These are phyloP conservation scores for Malacosoma neustria DNA, from an alignment of 2,888 invertebrate genomes.

Conservation along the genomic window DNA sequence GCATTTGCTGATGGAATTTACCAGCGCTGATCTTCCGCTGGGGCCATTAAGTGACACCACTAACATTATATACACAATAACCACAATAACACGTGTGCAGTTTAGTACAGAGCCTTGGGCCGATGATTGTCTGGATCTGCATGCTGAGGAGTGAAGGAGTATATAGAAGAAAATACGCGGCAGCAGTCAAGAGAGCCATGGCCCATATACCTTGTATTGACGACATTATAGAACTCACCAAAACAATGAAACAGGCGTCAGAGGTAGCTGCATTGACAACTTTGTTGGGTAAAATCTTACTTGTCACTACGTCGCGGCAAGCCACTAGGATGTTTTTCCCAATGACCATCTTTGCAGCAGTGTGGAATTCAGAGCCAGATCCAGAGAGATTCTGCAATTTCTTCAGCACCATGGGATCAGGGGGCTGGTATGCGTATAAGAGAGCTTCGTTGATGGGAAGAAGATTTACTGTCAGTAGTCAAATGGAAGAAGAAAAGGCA, in stretches of 20 bases:
- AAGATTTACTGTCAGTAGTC: conserved; percentile 5
- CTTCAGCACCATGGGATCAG: conserved; percentile 17
- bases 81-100: too few relatives aligned
- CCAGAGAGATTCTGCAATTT: conserved; percentile 6
- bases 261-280: conserved; percentile 8
- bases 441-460: not conserved
- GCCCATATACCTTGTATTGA: conserved; percentile 14
- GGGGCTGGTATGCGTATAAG: conserved; percentile 16
- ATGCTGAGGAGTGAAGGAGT: conserved; percentile 12
- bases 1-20: too few relatives aligned
- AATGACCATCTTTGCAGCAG: conserved; percentile 7
- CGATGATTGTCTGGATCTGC: conserved; percentile 15
- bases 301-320: conserved; percentile 15
- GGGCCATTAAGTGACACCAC: too few relatives aligned
- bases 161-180: conserved; percentile 11
- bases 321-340: conserved; percentile 20
- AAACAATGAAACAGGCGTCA: conserved; percentile 6
- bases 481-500: conserved; percentile 11
- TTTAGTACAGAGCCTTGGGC: conserved; percentile 14
- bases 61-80: too few relatives aligned
- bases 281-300: conserved; percentile 12
- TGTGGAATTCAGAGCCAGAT: not conserved
- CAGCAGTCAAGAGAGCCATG: conserved; percentile 15
- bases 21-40: too few relatives aligned
- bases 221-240: conserved; percentile 12